Base-by-base conservation (phyloP, 2,113 vertebrate species). In the Erythrolamprus reginae region DNA sequence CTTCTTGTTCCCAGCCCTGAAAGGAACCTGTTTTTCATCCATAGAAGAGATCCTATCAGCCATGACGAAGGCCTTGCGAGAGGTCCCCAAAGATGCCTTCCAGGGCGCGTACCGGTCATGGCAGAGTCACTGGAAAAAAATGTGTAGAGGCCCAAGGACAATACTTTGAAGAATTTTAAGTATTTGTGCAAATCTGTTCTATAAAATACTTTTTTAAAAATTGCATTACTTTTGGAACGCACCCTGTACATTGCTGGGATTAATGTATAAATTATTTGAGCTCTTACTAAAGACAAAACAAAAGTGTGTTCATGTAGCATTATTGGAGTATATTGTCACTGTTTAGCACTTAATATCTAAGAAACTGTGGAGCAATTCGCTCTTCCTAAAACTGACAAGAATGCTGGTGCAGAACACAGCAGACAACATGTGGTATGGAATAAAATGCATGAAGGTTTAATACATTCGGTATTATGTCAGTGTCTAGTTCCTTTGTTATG, bases 331-430 rank as follows among this genome's bases (percentile, higher is more conserved):
- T 45, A 45, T 23, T 53, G 21, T 89, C 50, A 15, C 21, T 42
- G 19, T 61, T 53, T 33, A 77, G 21, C 26, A 51, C 77, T 42
- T 77, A 65, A 21, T 42, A 38, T 45, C 70, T 47, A 87, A 90
- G 48, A 33, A 86, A 55, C 61, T 42, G 53, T 77, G 51, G 26
- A 26, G 51, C 85, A 82, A 87, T 8, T 47, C 89, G 84, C 53
- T 86, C 53, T 92, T 92, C 55, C 56, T 92, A 58, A 90, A 65
- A 91, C 5, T 26, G 83, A 83, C 61, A 92, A 89, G 17, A 91
- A 85, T 42, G 2, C 70, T 92, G 10, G 56, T 89, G 61, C 23
- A 24, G 85, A 88, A 38, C 50, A 91, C 51, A 94, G 82, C 47
- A 88, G 55, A 91, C 38, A 91, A 93, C 94, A 83, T 92, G 28